Conservation (phyloP, 2,797 vertebrate genomes). For the Diglossa cyanea region DNA sequence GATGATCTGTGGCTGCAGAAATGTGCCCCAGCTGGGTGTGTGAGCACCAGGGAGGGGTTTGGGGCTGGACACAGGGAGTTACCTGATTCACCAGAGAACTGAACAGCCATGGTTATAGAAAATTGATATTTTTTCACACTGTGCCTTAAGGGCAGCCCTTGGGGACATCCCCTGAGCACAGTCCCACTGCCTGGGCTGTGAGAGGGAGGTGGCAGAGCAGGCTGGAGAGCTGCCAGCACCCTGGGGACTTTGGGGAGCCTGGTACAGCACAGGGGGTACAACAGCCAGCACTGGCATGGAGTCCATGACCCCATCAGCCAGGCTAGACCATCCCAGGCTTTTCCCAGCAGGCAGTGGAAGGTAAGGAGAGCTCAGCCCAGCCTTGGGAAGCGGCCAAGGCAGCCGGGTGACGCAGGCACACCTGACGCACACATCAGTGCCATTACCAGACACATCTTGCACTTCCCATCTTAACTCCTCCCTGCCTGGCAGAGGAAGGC, state of each 20-base stretch:
- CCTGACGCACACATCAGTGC: conserved; percentile 11
- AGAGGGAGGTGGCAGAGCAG: neutral
- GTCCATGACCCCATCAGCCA: rapidly evolving
- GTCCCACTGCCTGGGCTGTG: neutral
- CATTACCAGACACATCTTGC: neutral
- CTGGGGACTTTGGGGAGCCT: rapidly evolving
- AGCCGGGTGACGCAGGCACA: neutral
- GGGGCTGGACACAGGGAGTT: neutral
- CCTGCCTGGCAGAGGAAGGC: neutral
- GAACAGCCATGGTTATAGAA: rapidly evolving
- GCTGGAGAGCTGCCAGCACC: neutral
- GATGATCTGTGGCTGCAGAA: neutral
- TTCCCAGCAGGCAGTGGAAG: neutral
- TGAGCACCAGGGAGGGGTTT: neutral
- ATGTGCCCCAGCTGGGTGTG: neutral
- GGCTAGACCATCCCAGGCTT: neutral
- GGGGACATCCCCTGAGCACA: neutral
- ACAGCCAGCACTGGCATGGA: neutral
- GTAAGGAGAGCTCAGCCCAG: neutral
- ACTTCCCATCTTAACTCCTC: conserved; percentile 29
- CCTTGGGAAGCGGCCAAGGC: conserved; percentile 2
- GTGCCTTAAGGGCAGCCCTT: neutral
- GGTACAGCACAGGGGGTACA: rapidly evolving
- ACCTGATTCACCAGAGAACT: rapidly evolving
- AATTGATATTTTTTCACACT: rapidly evolving